Evolutionary conservation across 2,888 invertebrate species (phyloP), one percentile per base, ranked within the genome.

Genomic region (Diaperis boleti): DNA sequence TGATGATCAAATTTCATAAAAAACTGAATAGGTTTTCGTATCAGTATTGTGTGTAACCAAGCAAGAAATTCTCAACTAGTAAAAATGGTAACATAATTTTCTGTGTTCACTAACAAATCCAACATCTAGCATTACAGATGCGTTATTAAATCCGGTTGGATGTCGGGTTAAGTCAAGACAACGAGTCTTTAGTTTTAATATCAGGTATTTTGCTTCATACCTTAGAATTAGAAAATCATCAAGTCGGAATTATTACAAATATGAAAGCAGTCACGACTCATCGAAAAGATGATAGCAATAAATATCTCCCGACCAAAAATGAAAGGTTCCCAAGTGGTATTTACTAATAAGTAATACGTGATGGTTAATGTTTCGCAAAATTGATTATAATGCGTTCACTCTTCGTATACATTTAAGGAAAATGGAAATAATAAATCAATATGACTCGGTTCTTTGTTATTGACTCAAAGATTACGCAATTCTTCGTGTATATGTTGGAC

Each of bases 211-310:
- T 54, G 41, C 37, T 2, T n/a, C 31, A 17, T 54, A 54, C 39
- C 54, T 26, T 26, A 17, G 41, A 42, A 54, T 54, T 54, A 54
- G 54, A 54, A 54, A 54, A 54, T 54, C 54, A 54, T 54, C 54
- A 54, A 54, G 41, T 29, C 26, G 17, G 54, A 41, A 42, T 54
- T 54, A 54, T 26, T 42, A 31, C 31, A 42, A 54, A 42, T 54
- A 54, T 31, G 29, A 54, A 54, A 41, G 54, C 31, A 42, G 41
- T 54, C 54, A 54, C 54, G 54, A 42, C 41, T 42, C 18, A 29
- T 20, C 41, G 41, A 54, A 54, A 54, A 41, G 54, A 54, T 42
- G 14, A 54, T 17, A 15, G 54, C 29, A 42, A 54, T 54, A 41
- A 41, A 42, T 54, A 33, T 49, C 33, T 47, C 13, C 17, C 2